phyloP scores from a whole-genome alignment of 1,140 invertebrate species.

The Papilio helenus region DNA sequence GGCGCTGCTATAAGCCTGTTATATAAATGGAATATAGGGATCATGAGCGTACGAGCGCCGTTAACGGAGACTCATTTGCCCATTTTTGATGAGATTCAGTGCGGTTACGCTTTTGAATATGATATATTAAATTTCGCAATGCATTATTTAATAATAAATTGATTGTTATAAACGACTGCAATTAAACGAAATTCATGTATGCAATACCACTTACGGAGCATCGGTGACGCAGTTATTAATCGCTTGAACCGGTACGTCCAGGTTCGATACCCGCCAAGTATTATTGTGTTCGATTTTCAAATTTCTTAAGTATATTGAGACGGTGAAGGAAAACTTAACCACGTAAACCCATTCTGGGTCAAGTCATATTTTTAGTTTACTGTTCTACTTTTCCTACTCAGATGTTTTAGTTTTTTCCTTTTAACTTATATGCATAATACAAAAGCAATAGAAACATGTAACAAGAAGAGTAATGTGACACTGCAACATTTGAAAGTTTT shows the following conservation, averaged over 20 bases:
- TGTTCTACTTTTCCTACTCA: no score
- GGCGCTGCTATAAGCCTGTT: slow-evolving; percentile 52
- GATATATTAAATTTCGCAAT: neutral
- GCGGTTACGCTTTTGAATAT: slow-evolving; percentile 24
- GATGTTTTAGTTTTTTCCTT: no score
- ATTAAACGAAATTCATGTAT: neutral
- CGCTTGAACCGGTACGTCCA: no score
- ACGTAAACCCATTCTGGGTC: neutral
- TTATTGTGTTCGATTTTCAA: no score
- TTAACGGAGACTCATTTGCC: slow-evolving; percentile 34
- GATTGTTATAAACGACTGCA: neutral
- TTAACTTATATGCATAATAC: neutral
- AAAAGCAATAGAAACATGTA: neutral
- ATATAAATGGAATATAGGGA: slow-evolving; percentile 50
- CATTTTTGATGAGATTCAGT: slow-evolving; percentile 36
- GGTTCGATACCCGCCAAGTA: no score
- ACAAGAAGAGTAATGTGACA: neutral
- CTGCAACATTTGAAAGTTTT: neutral
- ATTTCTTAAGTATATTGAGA: no score
- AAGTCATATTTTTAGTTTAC: neutral
- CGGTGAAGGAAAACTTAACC: no score
- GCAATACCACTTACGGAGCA: no score
- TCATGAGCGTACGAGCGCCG: slow-evolving; percentile 38
- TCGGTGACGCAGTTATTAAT: no score
- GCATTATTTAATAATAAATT: neutral